phyloP scores from a whole-genome alignment of 2,888 invertebrate species.

The Orthonychiurus folsomi region DNA sequence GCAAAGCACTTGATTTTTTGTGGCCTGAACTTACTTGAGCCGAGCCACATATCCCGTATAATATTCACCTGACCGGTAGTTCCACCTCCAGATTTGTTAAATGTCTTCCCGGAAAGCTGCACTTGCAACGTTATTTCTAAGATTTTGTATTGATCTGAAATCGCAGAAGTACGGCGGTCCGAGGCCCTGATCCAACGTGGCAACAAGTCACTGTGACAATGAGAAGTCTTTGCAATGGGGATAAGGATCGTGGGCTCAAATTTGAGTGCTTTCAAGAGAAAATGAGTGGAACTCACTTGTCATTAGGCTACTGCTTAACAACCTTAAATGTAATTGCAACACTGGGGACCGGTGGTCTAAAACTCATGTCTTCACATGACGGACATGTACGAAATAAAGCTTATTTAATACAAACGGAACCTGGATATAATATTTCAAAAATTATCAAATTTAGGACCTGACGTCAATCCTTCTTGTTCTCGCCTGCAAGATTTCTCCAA shows the following conservation, averaged over 20 bases:
- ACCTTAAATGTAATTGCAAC: conserved; percentile 45
- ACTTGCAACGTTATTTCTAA: no score
- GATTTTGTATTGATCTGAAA: no score
- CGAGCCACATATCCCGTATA: no score
- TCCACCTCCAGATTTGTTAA: conserved; percentile 48
- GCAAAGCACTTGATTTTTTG: no score
- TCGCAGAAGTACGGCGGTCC: not conserved
- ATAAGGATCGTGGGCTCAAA: conserved; percentile 49
- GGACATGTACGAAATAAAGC: conserved; percentile 8
- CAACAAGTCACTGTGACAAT: conserved; percentile 46
- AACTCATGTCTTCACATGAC: conserved; percentile 21
- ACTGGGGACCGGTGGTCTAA: conserved; percentile 33
- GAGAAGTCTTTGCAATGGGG: conserved; percentile 49
- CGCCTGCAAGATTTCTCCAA: conserved; percentile 35
- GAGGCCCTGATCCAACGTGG: conserved; percentile 49
- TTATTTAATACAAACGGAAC: not conserved
- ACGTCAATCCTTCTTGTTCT: conserved; percentile 28
- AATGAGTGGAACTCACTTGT: conserved; percentile 44
- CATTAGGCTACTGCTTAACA: conserved; percentile 47
- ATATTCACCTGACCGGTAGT: no score
- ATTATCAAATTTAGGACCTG: conserved; percentile 24
- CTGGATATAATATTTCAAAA: not conserved
- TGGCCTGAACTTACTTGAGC: no score
- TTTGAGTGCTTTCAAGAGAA: conserved; percentile 48
- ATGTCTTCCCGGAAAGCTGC: conserved; percentile 43